phyloP scores from a whole-genome alignment of 1,140 invertebrate species.

The Drosophila serrata region DNA sequence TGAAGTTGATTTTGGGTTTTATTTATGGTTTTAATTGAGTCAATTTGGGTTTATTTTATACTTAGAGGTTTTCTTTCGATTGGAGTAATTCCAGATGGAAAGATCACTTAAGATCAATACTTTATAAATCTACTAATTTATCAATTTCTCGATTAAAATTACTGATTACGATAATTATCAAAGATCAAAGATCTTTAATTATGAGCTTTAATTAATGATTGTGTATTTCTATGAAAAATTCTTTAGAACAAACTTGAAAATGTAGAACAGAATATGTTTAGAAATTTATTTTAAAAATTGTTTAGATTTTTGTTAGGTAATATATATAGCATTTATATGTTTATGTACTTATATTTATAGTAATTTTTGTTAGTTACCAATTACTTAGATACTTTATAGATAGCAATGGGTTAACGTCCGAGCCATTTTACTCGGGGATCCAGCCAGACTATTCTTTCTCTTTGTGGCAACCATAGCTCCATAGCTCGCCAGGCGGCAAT shows the following conservation, averaged over 20 bases:
- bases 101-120: too few species aligned
- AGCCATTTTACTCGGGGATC: not conserved
- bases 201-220: too few species aligned
- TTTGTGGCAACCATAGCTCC: not conserved
- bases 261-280: too few species aligned
- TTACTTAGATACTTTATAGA: not conserved
- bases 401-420: slow-evolving; percentile 14
- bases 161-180: too few species aligned
- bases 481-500: slow-evolving; percentile 12
- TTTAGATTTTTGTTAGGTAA: not conserved
- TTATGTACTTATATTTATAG: too few species aligned
- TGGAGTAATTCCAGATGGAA: too few species aligned
- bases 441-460: not conserved
- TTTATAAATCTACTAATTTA: too few species aligned
- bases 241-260: too few species aligned
- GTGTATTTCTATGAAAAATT: too few species aligned
- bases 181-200: too few species aligned
- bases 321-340: not conserved
- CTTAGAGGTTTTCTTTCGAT: too few species aligned
- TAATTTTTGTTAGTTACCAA: not conserved
- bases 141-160: too few species aligned
- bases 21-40: not conserved
- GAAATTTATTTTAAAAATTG: not conserved
- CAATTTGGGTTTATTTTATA: not conserved
- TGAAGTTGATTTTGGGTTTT: not conserved